Base-by-base conservation (phyloP, 2,797 vertebrate species). In the Rhabdomys pumilio region DNA sequence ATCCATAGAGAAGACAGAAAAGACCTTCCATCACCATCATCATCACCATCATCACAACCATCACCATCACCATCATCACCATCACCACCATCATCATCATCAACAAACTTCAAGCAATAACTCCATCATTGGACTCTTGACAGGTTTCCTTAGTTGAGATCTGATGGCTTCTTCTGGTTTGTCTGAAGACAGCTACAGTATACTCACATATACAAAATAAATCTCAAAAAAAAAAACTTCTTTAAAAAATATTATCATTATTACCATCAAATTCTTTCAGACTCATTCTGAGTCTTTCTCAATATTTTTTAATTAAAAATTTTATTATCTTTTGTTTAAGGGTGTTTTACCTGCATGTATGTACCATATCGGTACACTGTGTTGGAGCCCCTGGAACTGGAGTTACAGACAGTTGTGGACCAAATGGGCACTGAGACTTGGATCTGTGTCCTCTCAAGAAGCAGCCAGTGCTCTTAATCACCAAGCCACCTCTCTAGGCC, bases 251-350 rank as follows among this genome's bases (percentile, higher is more conserved):
- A 65, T 31, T n/a, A n/a, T 69, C 15, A 69, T 34, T 15, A 53
- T 22, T 38, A 22, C n/a, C 6, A 67, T 59, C 38, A 84, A 76
- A 11, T 19, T 84, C 38, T 38, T 38, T 38, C 38, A 38, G 38
- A 38, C 38, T 38, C 38, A 94, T 91, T 92, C 2, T 53, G 80
- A 73, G 63, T 93, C 73, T 90, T 93, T 94, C 69, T 8, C 26
- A 53, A 57, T 72, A 61, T 41, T 24, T 24, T 83, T 83, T 31
- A 44, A 83, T 44, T 83, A 41, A 19, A 61, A 29, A 31, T 29
- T 63, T 29, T 31, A 44, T 31, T 63, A 44, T 83, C 59, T 63
- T 61, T 11, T 63, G 81, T 63, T 14, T 63, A 11, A 29, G 38
- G 14, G 24, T 44, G 2, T 82, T 61, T 82, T 83, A 38, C 38